Percentiles rank a stretch among this genome's conserved stretches.
These are phyloP conservation scores for Lissocephala sabroskyi DNA, from an alignment of 2,888 invertebrate genomes.

Conservation along the genomic window DNA sequence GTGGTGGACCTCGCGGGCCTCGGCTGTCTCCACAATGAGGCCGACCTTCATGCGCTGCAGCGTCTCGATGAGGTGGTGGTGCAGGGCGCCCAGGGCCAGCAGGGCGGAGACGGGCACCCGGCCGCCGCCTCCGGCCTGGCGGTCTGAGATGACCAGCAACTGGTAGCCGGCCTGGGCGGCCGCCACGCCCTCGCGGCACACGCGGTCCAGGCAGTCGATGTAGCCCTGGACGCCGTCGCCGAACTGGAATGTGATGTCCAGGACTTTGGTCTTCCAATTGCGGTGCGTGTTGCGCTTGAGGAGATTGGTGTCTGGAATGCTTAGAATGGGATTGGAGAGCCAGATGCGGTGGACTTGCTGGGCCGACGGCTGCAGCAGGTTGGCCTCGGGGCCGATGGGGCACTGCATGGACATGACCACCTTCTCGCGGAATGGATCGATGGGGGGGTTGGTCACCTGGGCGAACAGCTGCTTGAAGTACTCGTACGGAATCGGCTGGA, in stretches of 20 bases:
- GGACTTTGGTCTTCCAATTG: conserved; percentile 89
- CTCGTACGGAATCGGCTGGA: conserved; percentile 95
- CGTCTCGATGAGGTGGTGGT: conserved; percentile 95
- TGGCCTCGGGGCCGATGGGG: conserved; percentile 96
- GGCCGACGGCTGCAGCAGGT: conserved; percentile 91
- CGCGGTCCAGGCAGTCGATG: conserved; percentile 82
- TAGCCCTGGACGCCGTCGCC: conserved; percentile 84
- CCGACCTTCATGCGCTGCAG: conserved; percentile 97
- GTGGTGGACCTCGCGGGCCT: conserved; percentile 96
- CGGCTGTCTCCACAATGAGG: conserved; percentile 94
- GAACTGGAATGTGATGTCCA: conserved; percentile 91
- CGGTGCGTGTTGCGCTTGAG: conserved; percentile 87
- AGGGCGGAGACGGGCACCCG: conserved; percentile 86
- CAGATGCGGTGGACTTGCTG: conserved; percentile 92
- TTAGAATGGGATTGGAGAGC: conserved; percentile 94
- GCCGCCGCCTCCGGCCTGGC: conserved; percentile 75
- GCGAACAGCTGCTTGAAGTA: conserved; percentile 99
- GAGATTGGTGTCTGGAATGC: conserved; percentile 90
- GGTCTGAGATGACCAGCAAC: conserved; percentile 90
- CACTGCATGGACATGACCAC: conserved; percentile 98
- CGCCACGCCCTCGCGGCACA: conserved; percentile 85
- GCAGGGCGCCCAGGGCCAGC: conserved; percentile 91
- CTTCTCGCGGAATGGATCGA: conserved; percentile 98
- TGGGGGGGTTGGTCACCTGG: conserved; percentile 99
- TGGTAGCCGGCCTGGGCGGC: conserved; percentile 87